Evolutionary conservation across 1,140 invertebrate genomes (phyloP), one percentile per base, ranked within the genome.

Genomic region (Orchestia grillus): DNA sequence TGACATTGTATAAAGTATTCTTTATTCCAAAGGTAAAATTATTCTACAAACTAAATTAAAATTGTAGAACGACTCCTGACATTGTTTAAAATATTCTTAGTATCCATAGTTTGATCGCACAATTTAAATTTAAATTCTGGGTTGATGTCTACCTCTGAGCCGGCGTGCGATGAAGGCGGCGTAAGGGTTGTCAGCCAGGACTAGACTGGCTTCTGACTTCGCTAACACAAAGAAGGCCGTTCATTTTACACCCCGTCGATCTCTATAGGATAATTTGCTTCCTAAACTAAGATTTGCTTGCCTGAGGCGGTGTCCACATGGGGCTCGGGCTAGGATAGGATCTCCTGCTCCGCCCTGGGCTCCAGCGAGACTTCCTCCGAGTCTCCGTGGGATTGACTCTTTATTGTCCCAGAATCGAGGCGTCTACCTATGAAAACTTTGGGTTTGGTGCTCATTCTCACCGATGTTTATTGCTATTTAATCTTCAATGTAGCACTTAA

Each of bases 261-360:
- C 92, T 44, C 92, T 94, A 77, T 77, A 42, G 43, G 44, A 94
- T 47, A 94, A 94, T 94, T 94, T 94, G 43, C 92, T n/a, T 40
- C 3, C 44, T 94, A 94, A 94, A 94, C 92, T 94, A 42, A 94
- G 92, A 94, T 94, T 94, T 94, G 92, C 41, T n/a, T 8, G 92
- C 92, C 92, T 45, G 11, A 6, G 92, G 92, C 88, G 88, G 43
- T 90, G 41, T 90, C 88, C 41, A 41, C 88, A 90, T 90, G 88
- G 88, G 88, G 88, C 88, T 44, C 15, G 43, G 43, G 28, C 88
- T 23, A 42, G 88, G 88, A 90, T 90, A 44, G 36, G 43, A 90
- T 90, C 88, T 90, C 41, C 28, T 90, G 88, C 41, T 44, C 87
- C 36, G 88, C 62, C 62, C 1, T 28, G 36, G 62, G 62, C 62